A percentile compares a stretch with the other conserved stretches of the same genome.
These are phyloP conservation scores for Nyctibius grandis DNA, from an alignment of 2,797 vertebrate genomes.

Conservation along the genomic window DNA sequence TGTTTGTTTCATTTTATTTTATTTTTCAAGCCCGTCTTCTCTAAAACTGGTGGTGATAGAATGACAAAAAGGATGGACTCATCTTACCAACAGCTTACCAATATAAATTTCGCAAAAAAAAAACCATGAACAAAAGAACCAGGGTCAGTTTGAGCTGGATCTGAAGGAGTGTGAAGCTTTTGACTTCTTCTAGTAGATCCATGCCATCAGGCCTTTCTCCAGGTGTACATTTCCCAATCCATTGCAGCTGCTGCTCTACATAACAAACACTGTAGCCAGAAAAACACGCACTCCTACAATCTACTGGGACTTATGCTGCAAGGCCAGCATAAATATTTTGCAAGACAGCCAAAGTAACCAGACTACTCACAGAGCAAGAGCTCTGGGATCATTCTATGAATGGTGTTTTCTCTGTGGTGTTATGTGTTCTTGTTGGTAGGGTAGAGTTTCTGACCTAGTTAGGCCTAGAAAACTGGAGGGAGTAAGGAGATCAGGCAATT, in stretches of 20 bases:
- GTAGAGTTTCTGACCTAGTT: not conserved
- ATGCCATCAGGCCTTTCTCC: not conserved
- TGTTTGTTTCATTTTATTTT: not conserved
- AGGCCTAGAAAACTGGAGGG: not conserved
- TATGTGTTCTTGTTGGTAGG: not conserved
- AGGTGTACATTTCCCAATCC: rapidly evolving
- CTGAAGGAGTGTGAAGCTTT: not conserved
- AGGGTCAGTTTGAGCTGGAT: not conserved
- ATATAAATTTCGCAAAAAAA: not conserved
- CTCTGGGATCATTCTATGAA: not conserved
- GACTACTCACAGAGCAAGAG: not conserved
- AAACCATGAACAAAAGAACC: not conserved
- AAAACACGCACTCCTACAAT: not conserved
- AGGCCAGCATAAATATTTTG: not conserved
- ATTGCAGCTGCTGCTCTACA: not conserved
- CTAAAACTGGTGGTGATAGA: not conserved
- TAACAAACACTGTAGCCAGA: not conserved
- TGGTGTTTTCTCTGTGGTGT: not conserved
- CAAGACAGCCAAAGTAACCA: not conserved
- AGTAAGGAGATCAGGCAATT: not conserved
- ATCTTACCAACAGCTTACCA: not conserved
- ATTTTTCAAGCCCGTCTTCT: not conserved
- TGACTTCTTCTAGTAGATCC: not conserved
- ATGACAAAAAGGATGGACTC: not conserved
- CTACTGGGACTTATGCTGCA: not conserved